Conservation (phyloP, 2,113 vertebrate genomes). For the Mobula hypostoma region DNA sequence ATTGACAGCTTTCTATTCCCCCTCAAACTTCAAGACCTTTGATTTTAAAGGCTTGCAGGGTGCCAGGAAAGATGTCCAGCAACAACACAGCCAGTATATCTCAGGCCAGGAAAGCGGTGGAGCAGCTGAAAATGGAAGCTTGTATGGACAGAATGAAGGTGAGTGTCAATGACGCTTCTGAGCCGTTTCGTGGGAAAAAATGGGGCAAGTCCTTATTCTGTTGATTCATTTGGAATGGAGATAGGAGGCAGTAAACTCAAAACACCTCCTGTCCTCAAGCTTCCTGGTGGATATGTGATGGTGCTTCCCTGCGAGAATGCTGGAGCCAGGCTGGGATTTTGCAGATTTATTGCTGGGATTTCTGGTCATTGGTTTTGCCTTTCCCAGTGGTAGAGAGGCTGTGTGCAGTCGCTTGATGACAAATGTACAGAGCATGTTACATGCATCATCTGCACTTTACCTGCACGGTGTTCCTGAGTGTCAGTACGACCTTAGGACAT, state of each 20-base stretch:
- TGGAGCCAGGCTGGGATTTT: not conserved
- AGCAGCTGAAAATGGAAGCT: constrained; percentile 98
- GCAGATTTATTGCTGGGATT: not conserved
- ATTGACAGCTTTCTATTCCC: not conserved
- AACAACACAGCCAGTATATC: constrained; percentile 92
- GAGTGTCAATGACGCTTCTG: constrained; percentile 36
- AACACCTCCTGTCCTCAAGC: not conserved
- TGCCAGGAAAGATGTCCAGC: constrained; percentile 81
- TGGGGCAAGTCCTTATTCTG: not conserved
- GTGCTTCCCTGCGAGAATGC: not conserved
- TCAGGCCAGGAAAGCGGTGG: constrained; percentile 90
- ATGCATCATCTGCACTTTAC: not conserved
- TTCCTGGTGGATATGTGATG: not conserved
- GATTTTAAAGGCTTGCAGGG: constrained; percentile 57
- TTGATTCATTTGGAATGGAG: not conserved
- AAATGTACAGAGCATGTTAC: too few relatives aligned
- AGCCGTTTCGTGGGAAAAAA: not conserved
- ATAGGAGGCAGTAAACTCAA: not conserved
- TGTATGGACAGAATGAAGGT: constrained; percentile 98
- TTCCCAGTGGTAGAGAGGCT: not conserved
- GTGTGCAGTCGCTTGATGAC: not conserved
- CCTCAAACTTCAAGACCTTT: not conserved
- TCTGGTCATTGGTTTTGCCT: not conserved
- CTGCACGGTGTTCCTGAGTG: not conserved
- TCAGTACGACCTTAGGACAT: not conserved